Evolutionary conservation across 1,140 invertebrate genomes (phyloP).

Genomic region (Drosophila murphyi): DNA sequence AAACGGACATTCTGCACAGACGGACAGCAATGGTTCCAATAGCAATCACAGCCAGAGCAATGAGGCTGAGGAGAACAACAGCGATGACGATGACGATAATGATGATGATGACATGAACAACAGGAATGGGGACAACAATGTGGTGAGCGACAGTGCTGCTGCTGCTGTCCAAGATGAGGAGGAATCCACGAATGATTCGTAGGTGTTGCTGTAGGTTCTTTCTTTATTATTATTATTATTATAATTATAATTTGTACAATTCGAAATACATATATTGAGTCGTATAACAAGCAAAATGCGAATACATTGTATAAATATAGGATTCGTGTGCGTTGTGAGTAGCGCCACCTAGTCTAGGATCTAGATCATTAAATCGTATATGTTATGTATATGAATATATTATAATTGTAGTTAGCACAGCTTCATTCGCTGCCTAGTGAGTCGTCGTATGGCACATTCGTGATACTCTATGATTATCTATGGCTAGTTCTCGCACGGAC

Average conservation of each 20-base stretch:
- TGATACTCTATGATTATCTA: slow-evolving; percentile 55
- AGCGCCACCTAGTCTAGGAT: slow-evolving; percentile 25
- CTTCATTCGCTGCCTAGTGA: slow-evolving; percentile 45
- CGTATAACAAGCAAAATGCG: slow-evolving; percentile 80
- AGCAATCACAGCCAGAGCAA: slow-evolving; percentile 17
- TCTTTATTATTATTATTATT: slow-evolving; percentile 39
- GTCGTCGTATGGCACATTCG: slow-evolving; percentile 76
- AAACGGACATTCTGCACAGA: slow-evolving; percentile 48
- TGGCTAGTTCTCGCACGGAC: slow-evolving; percentile 16
- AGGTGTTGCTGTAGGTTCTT: slow-evolving; percentile 13
- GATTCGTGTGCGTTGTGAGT: slow-evolving; percentile 54
- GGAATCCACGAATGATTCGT: slow-evolving; percentile 20
- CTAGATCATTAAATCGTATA: slow-evolving; percentile 8
- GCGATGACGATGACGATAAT: not conserved
- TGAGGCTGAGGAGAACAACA: not conserved
- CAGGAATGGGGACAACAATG: not conserved
- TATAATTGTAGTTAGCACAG: slow-evolving; percentile 68
- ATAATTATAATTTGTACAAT: slow-evolving; percentile 67
- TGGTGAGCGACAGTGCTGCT: not conserved
- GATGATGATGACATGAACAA: not conserved
- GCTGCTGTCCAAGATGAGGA: not conserved
- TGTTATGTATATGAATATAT: slow-evolving; percentile 31
- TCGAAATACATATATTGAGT: slow-evolving; percentile 67
- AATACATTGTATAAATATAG: slow-evolving; percentile 80
- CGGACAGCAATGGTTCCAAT: slow-evolving; percentile 28